Conservation (phyloP, 2,888 invertebrate genomes). For the Zelleria hepariella region DNA sequence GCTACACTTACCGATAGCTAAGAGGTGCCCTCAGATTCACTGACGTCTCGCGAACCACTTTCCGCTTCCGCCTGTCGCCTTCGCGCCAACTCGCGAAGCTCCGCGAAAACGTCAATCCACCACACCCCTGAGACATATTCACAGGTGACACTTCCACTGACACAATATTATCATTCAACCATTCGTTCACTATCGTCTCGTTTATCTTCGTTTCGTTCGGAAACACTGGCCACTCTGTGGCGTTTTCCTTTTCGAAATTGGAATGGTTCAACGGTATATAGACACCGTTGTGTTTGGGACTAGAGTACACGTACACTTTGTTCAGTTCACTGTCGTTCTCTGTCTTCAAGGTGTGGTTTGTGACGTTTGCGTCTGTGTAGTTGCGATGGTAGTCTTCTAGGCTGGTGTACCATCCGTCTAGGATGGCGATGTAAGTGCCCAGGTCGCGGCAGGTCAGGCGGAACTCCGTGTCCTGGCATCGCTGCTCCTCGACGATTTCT, state of each 20-base stretch:
- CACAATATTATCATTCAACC: neutral
- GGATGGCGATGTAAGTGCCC: slow-evolving; percentile 74
- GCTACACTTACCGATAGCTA: slow-evolving; percentile 67
- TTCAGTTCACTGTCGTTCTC: slow-evolving; percentile 58
- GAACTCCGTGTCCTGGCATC: slow-evolving; percentile 73
- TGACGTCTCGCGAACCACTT: slow-evolving; percentile 35
- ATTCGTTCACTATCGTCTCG: neutral
- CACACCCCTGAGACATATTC: slow-evolving; percentile 35
- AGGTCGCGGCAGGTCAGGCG: slow-evolving; percentile 75
- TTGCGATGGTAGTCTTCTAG: slow-evolving; percentile 38
- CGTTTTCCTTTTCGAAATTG: slow-evolving; percentile 26
- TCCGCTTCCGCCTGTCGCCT: slow-evolving; percentile 40
- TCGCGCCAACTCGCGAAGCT: slow-evolving; percentile 63
- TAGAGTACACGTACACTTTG: slow-evolving; percentile 55
- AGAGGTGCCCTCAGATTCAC: slow-evolving; percentile 62
- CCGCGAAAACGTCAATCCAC: slow-evolving; percentile 38
- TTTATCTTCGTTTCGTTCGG: neutral
- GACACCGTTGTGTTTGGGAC: slow-evolving; percentile 60
- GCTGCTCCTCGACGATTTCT: slow-evolving; percentile 77
- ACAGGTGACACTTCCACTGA: slow-evolving; percentile 10
- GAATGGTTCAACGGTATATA: slow-evolving; percentile 46
- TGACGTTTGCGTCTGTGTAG: slow-evolving; percentile 47
- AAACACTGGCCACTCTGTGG: slow-evolving; percentile 7
- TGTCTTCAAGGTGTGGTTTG: slow-evolving; percentile 29
- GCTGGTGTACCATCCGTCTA: slow-evolving; percentile 74